Conservation (phyloP, 1,140 invertebrate genomes). For the Ruditapes philippinarum region DNA sequence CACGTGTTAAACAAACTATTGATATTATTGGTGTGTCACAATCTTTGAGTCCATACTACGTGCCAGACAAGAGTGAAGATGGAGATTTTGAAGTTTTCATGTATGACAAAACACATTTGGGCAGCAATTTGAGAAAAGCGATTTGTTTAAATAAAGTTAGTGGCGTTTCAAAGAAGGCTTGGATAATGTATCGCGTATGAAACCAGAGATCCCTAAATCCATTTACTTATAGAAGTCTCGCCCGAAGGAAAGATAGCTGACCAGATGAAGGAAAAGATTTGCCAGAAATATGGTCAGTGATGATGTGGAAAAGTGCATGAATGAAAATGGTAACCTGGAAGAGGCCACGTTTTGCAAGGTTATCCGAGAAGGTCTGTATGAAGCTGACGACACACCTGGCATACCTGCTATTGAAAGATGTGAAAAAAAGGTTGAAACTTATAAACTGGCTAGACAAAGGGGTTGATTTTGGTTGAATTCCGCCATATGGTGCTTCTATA, state of each 20-base stretch:
- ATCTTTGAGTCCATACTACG: no score
- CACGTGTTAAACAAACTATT: no score
- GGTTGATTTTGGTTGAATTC: no score
- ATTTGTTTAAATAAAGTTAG: not conserved
- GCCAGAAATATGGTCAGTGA: not conserved
- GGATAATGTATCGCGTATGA: not conserved
- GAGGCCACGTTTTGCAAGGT: not conserved
- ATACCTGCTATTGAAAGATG: not conserved
- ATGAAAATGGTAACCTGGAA: not conserved
- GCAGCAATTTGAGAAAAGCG: not conserved
- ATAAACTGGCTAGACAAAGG: no score
- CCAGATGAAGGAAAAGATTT: constrained; percentile 12
- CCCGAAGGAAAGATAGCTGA: constrained; percentile 7
- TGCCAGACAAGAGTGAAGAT: no score
- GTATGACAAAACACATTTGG: constrained; percentile 2
- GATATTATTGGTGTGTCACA: no score
- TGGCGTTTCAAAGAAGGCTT: not conserved
- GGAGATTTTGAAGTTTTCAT: no score
- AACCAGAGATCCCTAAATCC: not conserved
- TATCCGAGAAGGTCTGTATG: constrained; percentile 4
- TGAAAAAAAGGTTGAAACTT: no score
- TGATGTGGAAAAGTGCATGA: not conserved
- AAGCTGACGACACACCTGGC: not conserved
- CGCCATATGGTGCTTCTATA: no score
- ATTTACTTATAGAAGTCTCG: not conserved